phyloP scores from a whole-genome alignment of 2,888 invertebrate genomes.

The Drosophila infuscata region DNA sequence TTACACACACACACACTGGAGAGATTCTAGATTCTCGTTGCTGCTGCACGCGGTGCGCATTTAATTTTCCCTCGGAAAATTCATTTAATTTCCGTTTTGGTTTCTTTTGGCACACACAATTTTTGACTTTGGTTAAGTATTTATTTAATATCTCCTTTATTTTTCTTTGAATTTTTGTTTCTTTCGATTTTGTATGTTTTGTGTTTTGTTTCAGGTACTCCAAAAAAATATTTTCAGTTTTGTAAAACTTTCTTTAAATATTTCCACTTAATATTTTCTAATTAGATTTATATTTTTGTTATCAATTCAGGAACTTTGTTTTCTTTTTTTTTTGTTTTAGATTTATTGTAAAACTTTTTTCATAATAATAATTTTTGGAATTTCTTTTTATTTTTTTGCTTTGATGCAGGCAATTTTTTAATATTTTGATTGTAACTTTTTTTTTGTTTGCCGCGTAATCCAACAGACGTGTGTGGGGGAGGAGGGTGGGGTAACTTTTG shows the following conservation, averaged over 20 bases:
- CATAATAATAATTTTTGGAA: constrained; percentile 64
- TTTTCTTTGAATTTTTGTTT: not conserved
- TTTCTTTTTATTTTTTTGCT: constrained; percentile 28
- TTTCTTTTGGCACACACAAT: constrained; percentile 68
- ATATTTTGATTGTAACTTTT: constrained; percentile 14
- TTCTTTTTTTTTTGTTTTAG: constrained; percentile 48
- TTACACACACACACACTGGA: constrained; percentile 36
- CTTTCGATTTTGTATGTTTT: not conserved
- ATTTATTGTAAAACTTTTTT: constrained; percentile 37
- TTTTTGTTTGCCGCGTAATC: constrained; percentile 78
- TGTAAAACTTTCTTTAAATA: constrained; percentile 34
- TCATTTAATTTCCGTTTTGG: constrained; percentile 64
- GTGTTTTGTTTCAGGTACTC: constrained; percentile 40
- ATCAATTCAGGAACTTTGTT: constrained; percentile 77
- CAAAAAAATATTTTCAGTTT: constrained; percentile 24
- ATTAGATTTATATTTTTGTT: constrained; percentile 45
- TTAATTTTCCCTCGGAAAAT: constrained; percentile 43
- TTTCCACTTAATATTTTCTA: constrained; percentile 56
- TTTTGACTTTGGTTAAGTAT: constrained; percentile 61
- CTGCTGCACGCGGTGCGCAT: constrained; percentile 52
- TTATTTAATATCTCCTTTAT: constrained; percentile 2
- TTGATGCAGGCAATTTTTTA: constrained; percentile 20
- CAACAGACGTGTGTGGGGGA: constrained; percentile 62
- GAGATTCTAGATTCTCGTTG: constrained; percentile 43
- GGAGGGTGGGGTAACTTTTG: constrained; percentile 30